Evolutionary conservation across 1,140 invertebrate species (phyloP), one percentile per base, ranked within the genome.

Genomic region (Drosophila sturtevanti): DNA sequence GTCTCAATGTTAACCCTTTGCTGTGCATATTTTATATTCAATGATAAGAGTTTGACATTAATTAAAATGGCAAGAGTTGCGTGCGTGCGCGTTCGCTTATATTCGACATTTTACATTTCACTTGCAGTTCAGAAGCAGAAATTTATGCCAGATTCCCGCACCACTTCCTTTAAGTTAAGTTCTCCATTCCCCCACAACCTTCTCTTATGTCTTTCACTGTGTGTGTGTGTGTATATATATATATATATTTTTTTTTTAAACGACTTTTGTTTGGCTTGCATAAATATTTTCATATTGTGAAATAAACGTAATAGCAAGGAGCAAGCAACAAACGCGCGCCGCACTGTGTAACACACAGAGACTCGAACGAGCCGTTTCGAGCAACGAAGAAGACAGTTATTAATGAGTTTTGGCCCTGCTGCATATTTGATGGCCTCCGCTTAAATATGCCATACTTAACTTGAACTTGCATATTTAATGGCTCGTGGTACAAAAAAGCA

Each of bases 401-500:
- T 87, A 85, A 85, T 85, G 81, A 85, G 81, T 87, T 87, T 78
- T 73, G 48, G 68, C 35, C 37, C 54, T 72, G 22, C 61, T 86
- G 81, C 81, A 85, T 81, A 68, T 81, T 85, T 87, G 70, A 81
- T 81, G 82, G 79, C 63, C 77, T 14, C 56, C 52, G 52, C 63
- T 85, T 85, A 72, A 87, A 81, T 85, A 85, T 85, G 69, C 81
- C 81, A 62, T 66, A 69, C 69, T 51, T 69, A 80, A 85, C 78
- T 86, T 86, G 69, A 72, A 77, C 81, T 77, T 82, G 81, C 81
- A 85, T 85, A 85, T 77, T 86, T 74, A 77, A 85, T 84, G 68
- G 56, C 35, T 38, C 9, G 16, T 16, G 18, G 16, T 21, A 6
- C 41, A 21, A 18, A 18, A 21, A 11, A n/a, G 1, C 7, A 18